phyloP scores from a whole-genome alignment of 2,888 invertebrate species.

The Spatulosminthurus flaviceps region DNA sequence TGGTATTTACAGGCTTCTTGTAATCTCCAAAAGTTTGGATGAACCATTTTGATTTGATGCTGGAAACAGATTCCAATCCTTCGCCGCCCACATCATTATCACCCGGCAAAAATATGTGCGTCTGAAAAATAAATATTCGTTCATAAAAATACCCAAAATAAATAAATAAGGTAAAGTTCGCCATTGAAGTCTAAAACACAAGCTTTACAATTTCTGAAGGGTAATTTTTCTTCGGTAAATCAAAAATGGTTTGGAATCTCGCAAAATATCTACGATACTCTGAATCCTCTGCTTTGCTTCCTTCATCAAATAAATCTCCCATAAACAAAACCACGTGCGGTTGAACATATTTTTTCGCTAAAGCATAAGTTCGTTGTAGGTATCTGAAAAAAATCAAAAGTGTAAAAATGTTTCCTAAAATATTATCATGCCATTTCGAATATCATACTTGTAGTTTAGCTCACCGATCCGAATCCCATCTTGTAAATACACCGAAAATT shows the following conservation, averaged over 20 bases:
- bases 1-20: slow-evolving; percentile 69
- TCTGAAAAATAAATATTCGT: slow-evolving; percentile 56
- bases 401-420: slow-evolving; percentile 1
- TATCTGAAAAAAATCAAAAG: slow-evolving; percentile 71
- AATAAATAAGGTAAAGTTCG: too few species aligned
- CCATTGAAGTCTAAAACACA: neutral
- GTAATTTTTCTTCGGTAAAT: slow-evolving; percentile 43
- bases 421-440: too few species aligned
- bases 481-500: slow-evolving; percentile 75
- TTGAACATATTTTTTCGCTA: slow-evolving; percentile 75
- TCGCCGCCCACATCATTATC: slow-evolving; percentile 99
- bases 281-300: slow-evolving; percentile 77
- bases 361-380: slow-evolving; percentile 78
- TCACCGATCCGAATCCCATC: slow-evolving; percentile 91
- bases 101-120: slow-evolving; percentile 83
- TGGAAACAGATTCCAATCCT: slow-evolving; percentile 74
- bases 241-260: slow-evolving; percentile 77
- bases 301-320: slow-evolving; percentile 96
- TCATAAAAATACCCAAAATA: neutral
- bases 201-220: slow-evolving; percentile 39
- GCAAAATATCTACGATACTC: slow-evolving; percentile 80
- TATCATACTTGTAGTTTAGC: slow-evolving; percentile 51
- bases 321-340: slow-evolving; percentile 89
- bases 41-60: slow-evolving; percentile 77
- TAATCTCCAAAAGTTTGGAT: slow-evolving; percentile 78